Evolutionary conservation across 2,113 vertebrate species (phyloP).

Genomic region (Hippopotamus amphibius): DNA sequence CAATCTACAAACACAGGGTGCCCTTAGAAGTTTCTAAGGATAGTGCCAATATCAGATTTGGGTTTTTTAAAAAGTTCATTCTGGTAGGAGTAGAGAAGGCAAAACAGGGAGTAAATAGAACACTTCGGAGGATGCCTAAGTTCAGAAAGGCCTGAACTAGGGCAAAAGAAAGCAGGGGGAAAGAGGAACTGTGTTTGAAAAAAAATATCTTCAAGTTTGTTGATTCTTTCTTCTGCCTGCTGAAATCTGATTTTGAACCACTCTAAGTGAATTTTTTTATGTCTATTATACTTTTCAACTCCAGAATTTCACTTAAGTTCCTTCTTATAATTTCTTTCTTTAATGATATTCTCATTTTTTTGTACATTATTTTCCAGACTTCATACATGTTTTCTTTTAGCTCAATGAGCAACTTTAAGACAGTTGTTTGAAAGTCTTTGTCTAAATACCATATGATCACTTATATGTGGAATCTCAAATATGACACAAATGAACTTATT

Average conservation of each 20-base stretch:
- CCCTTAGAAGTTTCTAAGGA: background rate
- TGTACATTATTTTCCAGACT: background rate
- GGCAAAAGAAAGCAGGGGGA: background rate
- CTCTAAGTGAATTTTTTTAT: background rate
- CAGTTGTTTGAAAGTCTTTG: slow-evolving; percentile 41
- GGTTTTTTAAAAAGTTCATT: slow-evolving; percentile 6
- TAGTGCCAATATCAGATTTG: background rate
- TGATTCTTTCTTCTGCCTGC: background rate
- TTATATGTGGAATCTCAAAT: background rate
- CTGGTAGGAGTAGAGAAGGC: background rate
- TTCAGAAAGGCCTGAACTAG: background rate
- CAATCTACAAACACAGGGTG: background rate
- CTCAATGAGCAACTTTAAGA: background rate
- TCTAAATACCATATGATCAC: background rate
- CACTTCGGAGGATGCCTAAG: background rate
- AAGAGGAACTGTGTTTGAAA: background rate
- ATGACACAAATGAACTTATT: background rate
- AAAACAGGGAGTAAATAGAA: background rate
- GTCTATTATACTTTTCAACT: slow-evolving; percentile 1
- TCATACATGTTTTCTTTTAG: background rate
- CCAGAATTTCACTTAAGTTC: slow-evolving; percentile 28
- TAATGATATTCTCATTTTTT: slow-evolving; percentile 39
- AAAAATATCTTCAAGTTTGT: background rate
- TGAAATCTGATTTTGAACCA: slow-evolving; percentile 22
- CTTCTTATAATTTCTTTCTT: slow-evolving; percentile 39